phyloP scores from a whole-genome alignment of 2,797 vertebrate genomes.

The Luscinia luscinia region DNA sequence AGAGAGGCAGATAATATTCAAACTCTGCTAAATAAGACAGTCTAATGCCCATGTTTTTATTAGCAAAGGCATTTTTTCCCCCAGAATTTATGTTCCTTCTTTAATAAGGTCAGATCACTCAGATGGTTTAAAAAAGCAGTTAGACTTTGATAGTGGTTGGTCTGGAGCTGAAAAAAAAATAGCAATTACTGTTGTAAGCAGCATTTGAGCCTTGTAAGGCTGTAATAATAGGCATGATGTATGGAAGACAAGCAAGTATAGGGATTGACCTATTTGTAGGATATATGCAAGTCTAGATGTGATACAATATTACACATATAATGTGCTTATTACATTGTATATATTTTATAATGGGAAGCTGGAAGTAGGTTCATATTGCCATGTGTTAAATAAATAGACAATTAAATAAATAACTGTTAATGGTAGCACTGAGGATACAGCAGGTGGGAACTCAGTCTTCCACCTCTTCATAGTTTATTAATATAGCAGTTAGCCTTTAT shows the following conservation, averaged over 20 bases:
- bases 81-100: neutral
- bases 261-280: neutral
- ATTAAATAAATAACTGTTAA: neutral
- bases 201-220: slow-evolving; percentile 2
- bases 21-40: slow-evolving; percentile 30
- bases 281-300: neutral
- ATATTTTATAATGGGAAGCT: neutral
- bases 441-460: neutral
- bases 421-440: neutral
- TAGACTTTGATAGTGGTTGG: neutral
- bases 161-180: neutral
- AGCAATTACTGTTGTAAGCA: slow-evolving; percentile 15
- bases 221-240: neutral
- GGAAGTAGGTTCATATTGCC: neutral
- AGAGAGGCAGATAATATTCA: slow-evolving; percentile 24
- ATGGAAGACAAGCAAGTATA: neutral
- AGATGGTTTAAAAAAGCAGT: neutral
- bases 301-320: neutral
- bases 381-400: neutral
- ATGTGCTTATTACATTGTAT: neutral
- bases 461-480: neutral
- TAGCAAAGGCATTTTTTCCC: neutral
- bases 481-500: neutral
- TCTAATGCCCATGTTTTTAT: slow-evolving; percentile 40
- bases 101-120: slow-evolving; percentile 15